Conservation (phyloP, 2,797 vertebrate species). For the Gymnodraco acuticeps region DNA sequence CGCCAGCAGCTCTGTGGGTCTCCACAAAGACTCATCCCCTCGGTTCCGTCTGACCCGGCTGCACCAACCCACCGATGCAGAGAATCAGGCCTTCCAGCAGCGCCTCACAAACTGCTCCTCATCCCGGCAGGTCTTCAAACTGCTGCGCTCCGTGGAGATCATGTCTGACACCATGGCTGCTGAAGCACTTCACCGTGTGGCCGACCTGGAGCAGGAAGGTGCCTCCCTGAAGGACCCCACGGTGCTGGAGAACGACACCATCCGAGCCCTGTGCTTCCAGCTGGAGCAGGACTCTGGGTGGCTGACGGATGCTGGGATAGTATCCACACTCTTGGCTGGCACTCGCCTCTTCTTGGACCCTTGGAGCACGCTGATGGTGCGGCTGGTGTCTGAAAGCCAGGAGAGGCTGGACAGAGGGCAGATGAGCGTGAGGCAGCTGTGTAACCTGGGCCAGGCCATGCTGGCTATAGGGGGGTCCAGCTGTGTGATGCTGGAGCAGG, state of each 20-base stretch:
- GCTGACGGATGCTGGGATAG: conserved; percentile 84
- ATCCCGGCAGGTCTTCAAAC: conserved; percentile 83
- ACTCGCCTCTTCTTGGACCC: conserved; percentile 86
- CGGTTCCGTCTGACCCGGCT: conserved; percentile 64
- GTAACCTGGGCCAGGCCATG: conserved; percentile 86
- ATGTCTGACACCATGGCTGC: conserved; percentile 86
- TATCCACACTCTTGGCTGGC: conserved; percentile 87
- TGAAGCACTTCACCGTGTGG: conserved; percentile 86
- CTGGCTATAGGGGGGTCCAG: conserved; percentile 80
- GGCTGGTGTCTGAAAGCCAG: conserved; percentile 87
- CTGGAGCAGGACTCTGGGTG: conserved; percentile 83
- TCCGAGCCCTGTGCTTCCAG: conserved; percentile 87
- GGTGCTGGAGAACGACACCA: conserved; percentile 79
- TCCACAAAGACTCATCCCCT: conserved; percentile 67
- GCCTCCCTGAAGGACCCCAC: conserved; percentile 69
- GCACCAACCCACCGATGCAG: conserved; percentile 65
- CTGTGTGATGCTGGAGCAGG: conserved; percentile 72
- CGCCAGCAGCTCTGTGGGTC: conserved; percentile 64
- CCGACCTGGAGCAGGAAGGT: conserved; percentile 84
- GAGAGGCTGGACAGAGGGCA: conserved; percentile 79
- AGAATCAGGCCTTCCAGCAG: conserved; percentile 77
- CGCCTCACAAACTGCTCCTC: conserved; percentile 77
- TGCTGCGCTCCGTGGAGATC: conserved; percentile 76
- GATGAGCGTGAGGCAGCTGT: conserved; percentile 83
- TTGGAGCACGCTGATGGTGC: conserved; percentile 82